Evolutionary conservation across 2,113 vertebrate species (phyloP), one percentile per base, ranked within the genome.

Genomic region (Pterocles orientalis): DNA sequence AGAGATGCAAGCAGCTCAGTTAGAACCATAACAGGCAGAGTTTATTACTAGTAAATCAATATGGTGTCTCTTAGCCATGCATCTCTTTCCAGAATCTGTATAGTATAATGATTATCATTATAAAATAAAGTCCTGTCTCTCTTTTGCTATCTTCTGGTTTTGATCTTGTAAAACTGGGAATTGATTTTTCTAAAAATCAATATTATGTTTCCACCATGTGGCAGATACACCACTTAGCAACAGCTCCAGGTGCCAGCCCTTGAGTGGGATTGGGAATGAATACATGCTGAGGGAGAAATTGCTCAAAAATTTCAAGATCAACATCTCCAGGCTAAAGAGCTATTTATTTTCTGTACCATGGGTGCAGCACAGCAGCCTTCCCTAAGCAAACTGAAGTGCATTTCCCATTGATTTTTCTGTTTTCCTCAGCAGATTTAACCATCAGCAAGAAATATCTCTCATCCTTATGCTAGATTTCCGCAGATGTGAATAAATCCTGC

Each of bases 21-120:
- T 96, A 92, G 71, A 97, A 95, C 75, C 41, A 39, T 78, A 95
- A 94, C 77, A 95, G 73, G 20, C 79, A 82, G 78, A 86, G 84
- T 97, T 97, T 96, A 95, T 97, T 97, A 83, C 85, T 92, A 91
- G 90, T 95, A 95, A 97, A 97, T 97, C 96, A 97, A 97, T 97
- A 92, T 51, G 45, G 87, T 92, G 61, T 62, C 95, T 77, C 76
- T 96, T 87, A 94, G 61, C 47, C n/a, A 84, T 88, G 77, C 68
- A 92, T 95, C 90, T 93, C 75, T 90, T 97, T 96, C 79, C 91
- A 82, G 86, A 97, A 94, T 96, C 86, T 92, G 82, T 96, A 92
- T 69, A 94, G 88, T 82, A 65, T 90, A 95, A 96, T 84, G 90
- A 90, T 97, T 94, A 91, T 85, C 82, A 87, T 95, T 97, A 84